Conservation (phyloP, 1,140 invertebrate species). For the Eubasilissa regina region DNA sequence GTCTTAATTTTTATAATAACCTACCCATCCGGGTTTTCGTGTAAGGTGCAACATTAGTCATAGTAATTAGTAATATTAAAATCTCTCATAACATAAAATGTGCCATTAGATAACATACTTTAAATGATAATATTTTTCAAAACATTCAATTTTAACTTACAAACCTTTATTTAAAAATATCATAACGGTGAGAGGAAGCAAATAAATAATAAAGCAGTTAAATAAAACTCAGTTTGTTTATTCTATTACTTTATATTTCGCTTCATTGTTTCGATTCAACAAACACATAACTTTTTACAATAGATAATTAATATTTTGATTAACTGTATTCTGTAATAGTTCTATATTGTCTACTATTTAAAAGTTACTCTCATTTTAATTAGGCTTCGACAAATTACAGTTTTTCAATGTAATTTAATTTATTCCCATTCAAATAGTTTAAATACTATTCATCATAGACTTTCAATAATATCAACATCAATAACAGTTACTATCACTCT, state of each 20-base stretch:
- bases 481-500: conserved; percentile 38
- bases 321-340: conserved; percentile 52
- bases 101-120: too few species aligned
- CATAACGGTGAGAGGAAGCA: background rate
- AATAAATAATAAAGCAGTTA: background rate
- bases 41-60: too few species aligned
- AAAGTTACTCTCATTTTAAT: conserved; percentile 35
- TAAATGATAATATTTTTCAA: too few species aligned
- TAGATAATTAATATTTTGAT: conserved; percentile 43
- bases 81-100: too few species aligned
- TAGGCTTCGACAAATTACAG: background rate
- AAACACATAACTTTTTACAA: conserved; percentile 60
- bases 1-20: too few species aligned
- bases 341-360: conserved; percentile 60
- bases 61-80: too few species aligned
- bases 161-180: too few species aligned
- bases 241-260: conserved; percentile 59
- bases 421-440: too few species aligned
- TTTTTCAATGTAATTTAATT: conserved; percentile 20
- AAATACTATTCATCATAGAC: background rate
- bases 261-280: conserved; percentile 56
- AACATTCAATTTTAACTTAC: too few species aligned
- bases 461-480: conserved; percentile 22
- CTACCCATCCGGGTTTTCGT: too few species aligned
- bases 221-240: conserved; percentile 11